Evolutionary conservation across 2,797 vertebrate genomes (phyloP), one percentile per base, ranked within the genome.

Genomic region (Etheostoma nigrum): DNA sequence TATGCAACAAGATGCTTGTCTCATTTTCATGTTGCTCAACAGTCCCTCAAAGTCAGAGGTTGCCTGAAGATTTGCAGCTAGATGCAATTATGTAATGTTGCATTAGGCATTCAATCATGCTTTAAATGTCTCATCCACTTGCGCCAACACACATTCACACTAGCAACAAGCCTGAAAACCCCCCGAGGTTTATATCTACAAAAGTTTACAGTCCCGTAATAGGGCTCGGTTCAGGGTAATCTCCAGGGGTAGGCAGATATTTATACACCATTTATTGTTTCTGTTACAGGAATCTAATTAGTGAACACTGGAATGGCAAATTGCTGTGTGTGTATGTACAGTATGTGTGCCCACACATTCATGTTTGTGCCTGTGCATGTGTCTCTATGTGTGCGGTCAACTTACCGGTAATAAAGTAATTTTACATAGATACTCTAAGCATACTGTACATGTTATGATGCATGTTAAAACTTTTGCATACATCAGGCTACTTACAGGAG

Each of bases 31-130:
- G 47, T 76, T 25, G 44, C 77, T 71, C 62, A 27, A 40, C 52
- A 65, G 76, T 64, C 65, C 81, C 59, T 82, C 70, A 23, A 68
- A 79, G 64, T 81, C 45, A 78, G 40, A 74, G 13, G 48, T 18
- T 45, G 84, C 83, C 83, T 63, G 67, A 15, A 85, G 86, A 84
- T 65, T 78, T 71, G 77, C 65, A 72, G 76, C 73, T 61, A 81
- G 68, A 88, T 69, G 74, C 75, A 79, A 86, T 82, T 67, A 89
- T 88, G 77, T 72, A 89, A 89, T 85, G 84, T 90, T 72, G 72
- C 88, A 83, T 91, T 86, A 90, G 75, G 75, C 49, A 86, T 79
- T 91, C 79, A 90, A 74, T 92, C 89, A 85, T 82, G 88, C 90
- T 90, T 88, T 86, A 91, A 92, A 92, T 88, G 78, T 89, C 85